phyloP scores from a whole-genome alignment of 2,113 vertebrate species.

The Onychostoma macrolepis region DNA sequence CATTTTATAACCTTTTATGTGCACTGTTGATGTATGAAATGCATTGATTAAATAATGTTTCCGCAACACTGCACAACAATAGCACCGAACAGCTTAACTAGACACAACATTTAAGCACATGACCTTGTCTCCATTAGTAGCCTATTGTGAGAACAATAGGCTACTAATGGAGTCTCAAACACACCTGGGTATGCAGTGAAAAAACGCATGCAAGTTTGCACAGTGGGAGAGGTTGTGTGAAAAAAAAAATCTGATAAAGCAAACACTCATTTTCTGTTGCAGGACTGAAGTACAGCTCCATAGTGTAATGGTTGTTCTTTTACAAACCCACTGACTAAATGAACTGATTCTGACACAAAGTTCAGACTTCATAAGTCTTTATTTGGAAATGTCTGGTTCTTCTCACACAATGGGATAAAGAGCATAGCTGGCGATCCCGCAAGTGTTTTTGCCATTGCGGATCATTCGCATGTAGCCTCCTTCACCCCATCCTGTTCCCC shows the following conservation, averaged over 20 bases:
- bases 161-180: background rate
- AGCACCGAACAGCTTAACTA: background rate
- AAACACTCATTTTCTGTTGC: background rate
- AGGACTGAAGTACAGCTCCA: background rate
- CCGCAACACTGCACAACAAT: conserved; percentile 7
- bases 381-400: background rate
- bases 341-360: background rate
- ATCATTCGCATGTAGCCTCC: conserved; percentile 76
- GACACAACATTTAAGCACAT: conserved; percentile 28
- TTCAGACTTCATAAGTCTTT: background rate
- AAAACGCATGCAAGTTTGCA: background rate
- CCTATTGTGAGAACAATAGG: background rate
- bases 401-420: conserved; percentile 76
- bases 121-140: background rate
- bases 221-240: background rate
- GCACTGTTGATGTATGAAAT: background rate
- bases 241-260: background rate
- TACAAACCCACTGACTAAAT: background rate
- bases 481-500: conserved; percentile 79
- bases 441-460: conserved; percentile 72
- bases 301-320: background rate
- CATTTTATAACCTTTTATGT: background rate
- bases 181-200: background rate
- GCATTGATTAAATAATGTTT: background rate
- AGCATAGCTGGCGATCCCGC: conserved; percentile 78